Percentiles rank a stretch among this genome's conserved stretches.
Conservation (phyloP, 2,113 vertebrate genomes). For the Rhegmatorhina hoffmannsi region DNA sequence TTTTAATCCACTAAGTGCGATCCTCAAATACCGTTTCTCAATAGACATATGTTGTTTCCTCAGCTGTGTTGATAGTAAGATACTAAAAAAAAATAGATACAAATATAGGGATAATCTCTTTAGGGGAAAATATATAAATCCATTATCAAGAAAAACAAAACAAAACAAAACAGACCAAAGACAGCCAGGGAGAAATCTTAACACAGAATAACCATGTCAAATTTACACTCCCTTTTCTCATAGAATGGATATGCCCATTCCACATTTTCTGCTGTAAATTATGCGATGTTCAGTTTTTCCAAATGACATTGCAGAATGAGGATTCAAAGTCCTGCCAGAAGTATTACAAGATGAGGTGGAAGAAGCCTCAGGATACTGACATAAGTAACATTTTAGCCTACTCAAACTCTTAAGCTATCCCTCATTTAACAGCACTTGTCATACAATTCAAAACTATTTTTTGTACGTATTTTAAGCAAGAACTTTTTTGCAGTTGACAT, state of each 20-base stretch:
- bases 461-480: neutral
- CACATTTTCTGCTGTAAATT: neutral
- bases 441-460: neutral
- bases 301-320: neutral
- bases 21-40: neutral
- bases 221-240: neutral
- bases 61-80: neutral
- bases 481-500: neutral
- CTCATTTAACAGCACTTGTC: neutral
- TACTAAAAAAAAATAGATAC: neutral
- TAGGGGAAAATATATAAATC: neutral
- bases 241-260: neutral
- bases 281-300: neutral
- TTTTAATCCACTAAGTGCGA: neutral
- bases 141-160: neutral
- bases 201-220: neutral
- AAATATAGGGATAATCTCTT: neutral
- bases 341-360: neutral
- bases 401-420: neutral
- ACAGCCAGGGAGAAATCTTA: neutral
- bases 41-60: neutral
- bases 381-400: neutral
- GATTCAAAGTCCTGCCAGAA: neutral
- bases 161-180: neutral
- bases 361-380: neutral